Percentiles rank a stretch among this genome's conserved stretches.
These are phyloP conservation scores for Nysson spinosus DNA, from an alignment of 2,888 invertebrate species.

Conservation along the genomic window DNA sequence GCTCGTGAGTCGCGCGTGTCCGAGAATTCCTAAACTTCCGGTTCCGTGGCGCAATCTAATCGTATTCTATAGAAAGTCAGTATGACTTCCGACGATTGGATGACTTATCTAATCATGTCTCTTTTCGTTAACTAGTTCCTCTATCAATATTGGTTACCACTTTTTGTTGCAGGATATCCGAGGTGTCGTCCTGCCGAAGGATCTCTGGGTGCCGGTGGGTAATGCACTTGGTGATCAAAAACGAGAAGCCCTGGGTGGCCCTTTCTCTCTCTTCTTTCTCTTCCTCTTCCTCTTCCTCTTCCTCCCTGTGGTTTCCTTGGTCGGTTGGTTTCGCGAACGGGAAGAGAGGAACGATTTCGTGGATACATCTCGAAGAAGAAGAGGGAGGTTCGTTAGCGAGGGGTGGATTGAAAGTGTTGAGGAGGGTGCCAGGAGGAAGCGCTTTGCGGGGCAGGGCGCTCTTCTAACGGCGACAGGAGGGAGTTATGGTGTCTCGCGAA, in stretches of 20 bases:
- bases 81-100: neutral
- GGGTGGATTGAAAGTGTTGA: neutral
- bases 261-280: conserved; percentile 15
- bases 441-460: conserved; percentile 58
- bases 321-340: too few relatives aligned
- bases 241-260: conserved; percentile 40
- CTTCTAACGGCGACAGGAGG: conserved; percentile 67
- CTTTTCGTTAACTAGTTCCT: too few relatives aligned
- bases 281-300: neutral
- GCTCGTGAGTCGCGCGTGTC: too few relatives aligned
- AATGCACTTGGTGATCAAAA: conserved; percentile 47
- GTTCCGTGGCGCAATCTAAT: neutral
- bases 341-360: too few relatives aligned
- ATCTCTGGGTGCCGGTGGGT: conserved; percentile 26
- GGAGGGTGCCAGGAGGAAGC: conserved; percentile 30
- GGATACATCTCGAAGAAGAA: conserved; percentile 1
- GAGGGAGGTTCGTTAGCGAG: neutral
- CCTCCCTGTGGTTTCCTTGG: neutral
- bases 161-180: conserved; percentile 15
- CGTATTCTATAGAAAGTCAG: neutral
- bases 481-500: conserved; percentile 75
- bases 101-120: too few relatives aligned
- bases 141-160: neutral
- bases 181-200: conserved; percentile 14
- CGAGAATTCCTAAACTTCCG: too few relatives aligned